phyloP scores from a whole-genome alignment of 2,113 vertebrate genomes.

The Forbesichthys agassizii region DNA sequence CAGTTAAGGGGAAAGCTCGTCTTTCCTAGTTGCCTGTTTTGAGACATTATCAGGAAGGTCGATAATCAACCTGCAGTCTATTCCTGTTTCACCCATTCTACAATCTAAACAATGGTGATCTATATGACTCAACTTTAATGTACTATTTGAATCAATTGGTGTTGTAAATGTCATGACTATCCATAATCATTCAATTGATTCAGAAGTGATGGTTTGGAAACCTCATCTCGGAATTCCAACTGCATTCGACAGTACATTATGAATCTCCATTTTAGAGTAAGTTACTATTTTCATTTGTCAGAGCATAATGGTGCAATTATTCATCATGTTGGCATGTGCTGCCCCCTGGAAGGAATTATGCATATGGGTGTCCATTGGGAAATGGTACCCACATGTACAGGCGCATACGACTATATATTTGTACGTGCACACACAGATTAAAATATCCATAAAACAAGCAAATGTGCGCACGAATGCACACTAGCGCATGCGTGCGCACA shows the following conservation, averaged over 20 bases:
- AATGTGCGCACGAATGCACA: constrained; percentile 13
- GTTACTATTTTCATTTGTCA: constrained; percentile 72
- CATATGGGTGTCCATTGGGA: constrained; percentile 45
- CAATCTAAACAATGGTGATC: constrained; percentile 47
- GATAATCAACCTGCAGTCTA: constrained; percentile 47
- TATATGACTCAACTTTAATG: constrained; percentile 39
- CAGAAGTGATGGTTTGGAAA: constrained; percentile 51
- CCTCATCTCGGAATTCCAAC: constrained; percentile 14
- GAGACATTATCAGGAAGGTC: constrained; percentile 41
- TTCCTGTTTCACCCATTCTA: constrained; percentile 48
- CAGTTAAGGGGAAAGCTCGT: constrained; percentile 27
- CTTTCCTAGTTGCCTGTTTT: constrained; percentile 48
- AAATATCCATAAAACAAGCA: constrained; percentile 2
- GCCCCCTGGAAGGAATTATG: constrained; percentile 54
- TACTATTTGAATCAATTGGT: constrained; percentile 60
- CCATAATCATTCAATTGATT: constrained; percentile 62
- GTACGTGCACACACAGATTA: constrained; percentile 13
- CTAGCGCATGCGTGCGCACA: not conserved
- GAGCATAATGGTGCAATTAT: constrained; percentile 67
- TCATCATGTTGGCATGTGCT: constrained; percentile 65
- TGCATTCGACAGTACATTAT: constrained; percentile 43
- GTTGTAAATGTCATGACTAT: constrained; percentile 63
- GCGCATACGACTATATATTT: not conserved
- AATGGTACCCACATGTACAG: constrained; percentile 21
- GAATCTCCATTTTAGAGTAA: constrained; percentile 65